These are phyloP conservation scores for Diaprepes abbreviatus DNA, from an alignment of 2,888 invertebrate species.

Conservation along the genomic window DNA sequence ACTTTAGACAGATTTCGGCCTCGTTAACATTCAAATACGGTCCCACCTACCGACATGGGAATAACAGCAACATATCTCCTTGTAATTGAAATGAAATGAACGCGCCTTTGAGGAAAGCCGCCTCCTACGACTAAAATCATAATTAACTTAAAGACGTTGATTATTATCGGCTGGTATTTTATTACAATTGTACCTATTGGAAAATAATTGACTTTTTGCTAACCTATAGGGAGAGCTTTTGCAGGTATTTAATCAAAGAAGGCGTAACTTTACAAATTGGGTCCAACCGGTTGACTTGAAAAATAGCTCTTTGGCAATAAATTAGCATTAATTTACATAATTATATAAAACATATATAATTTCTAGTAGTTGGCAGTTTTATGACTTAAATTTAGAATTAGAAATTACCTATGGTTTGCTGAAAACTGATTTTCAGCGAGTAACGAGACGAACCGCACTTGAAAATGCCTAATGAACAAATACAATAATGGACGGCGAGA, in stretches of 20 bases:
- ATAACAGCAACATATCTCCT: conserved; percentile 59
- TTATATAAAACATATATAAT: too few relatives aligned
- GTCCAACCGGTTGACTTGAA: conserved; percentile 7
- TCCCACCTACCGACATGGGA: conserved; percentile 62
- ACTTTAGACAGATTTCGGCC: conserved; percentile 66
- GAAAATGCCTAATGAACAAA: too few relatives aligned
- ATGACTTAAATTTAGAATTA: too few relatives aligned
- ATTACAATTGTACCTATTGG: conserved; percentile 46
- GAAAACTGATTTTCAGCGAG: too few relatives aligned
- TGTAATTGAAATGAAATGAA: conserved; percentile 63
- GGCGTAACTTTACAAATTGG: conserved; percentile 13
- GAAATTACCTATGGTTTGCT: too few relatives aligned
- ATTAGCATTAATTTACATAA: conserved; percentile 11
- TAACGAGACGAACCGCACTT: too few relatives aligned
- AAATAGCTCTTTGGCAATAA: conserved; percentile 7
- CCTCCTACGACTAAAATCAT: conserved; percentile 56
- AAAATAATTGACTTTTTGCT: conserved; percentile 48
- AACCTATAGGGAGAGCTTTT: conserved; percentile 23
- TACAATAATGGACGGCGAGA: too few relatives aligned
- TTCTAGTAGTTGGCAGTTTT: too few relatives aligned
- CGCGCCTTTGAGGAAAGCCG: conserved; percentile 57
- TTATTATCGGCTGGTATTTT: conserved; percentile 51
- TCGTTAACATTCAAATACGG: conserved; percentile 66
- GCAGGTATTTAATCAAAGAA: conserved; percentile 21
- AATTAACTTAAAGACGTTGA: conserved; percentile 56